Evolutionary conservation across 2,113 vertebrate genomes (phyloP), one percentile per base, ranked within the genome.

Genomic region (Tragelaphus buxtoni): DNA sequence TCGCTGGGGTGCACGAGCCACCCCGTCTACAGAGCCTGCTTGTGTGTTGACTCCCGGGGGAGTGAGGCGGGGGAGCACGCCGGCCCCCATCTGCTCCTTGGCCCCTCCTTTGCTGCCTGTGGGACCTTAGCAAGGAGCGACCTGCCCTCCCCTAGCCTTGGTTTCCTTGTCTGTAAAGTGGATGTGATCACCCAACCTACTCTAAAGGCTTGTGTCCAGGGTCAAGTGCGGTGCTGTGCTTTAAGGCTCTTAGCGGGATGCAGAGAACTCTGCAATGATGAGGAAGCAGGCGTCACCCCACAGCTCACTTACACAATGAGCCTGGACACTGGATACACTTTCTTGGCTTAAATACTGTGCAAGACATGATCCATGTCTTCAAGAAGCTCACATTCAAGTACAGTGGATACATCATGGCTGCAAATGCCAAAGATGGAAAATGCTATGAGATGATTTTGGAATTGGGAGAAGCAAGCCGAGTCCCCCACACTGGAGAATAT

Each of bases 1-100:
- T 47, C 28, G 0, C 18, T 39, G 7, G 2, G 65, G 4, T 4
- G 4, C 30, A 1, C 7, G 17, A 7, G 42, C 22, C 3, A 0
- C 30, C 51, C 28, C 2, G 0, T 58, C 55, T 42, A 55, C 17
- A 65, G 47, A 55, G 5, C 13, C 79, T 9, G 63, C 35, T 13
- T 1, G 0, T 12, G 30, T 35, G 17, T 22, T 32, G 11, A 13
- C 49, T 58, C 56, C 7, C 6, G 0, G 22, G 20, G n/a, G 60
- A 7, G 10, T 22, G 26, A 18, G 12, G 32, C 26, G 4, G 39
- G 35, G 24, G 4, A 47, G 16, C 69, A 10, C 51, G 0, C 7
- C 2, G 5, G 28, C 16, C 47, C 63, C 56, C 47, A 0, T 32
- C 76, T 47, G 22, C 26, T 77, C 26, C n/a, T 22, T 30, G 58